A percentile compares a stretch with the other conserved stretches of the same genome.
phyloP scores from a whole-genome alignment of 2,888 invertebrate genomes.

The Eubasilissa splendida region DNA sequence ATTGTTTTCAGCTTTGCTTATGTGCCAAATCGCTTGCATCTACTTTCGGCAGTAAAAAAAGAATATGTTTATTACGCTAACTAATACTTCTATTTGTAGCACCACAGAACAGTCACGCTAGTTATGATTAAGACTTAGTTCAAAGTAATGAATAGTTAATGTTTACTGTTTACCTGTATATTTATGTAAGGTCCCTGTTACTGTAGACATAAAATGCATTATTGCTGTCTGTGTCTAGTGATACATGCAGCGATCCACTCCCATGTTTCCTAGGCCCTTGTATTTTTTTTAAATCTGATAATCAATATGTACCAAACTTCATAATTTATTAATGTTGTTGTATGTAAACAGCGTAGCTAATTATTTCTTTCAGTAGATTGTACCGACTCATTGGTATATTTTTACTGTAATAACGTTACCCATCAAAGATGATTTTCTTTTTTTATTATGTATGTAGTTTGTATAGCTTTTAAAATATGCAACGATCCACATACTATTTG shows the following conservation, averaged over 20 bases:
- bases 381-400: constrained; percentile 11
- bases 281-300: neutral
- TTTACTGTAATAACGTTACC: constrained; percentile 11
- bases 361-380: constrained; percentile 23
- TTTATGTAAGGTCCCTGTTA: constrained; percentile 7
- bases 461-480: too few species aligned
- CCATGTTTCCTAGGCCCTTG: neutral
- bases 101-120: constrained; percentile 26
- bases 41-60: neutral
- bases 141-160: neutral
- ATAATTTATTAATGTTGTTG: neutral
- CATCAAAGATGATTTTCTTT: neutral
- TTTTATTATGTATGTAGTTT: neutral
- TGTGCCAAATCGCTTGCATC: neutral
- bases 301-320: too few species aligned
- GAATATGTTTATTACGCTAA: too few species aligned
- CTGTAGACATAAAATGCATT: constrained; percentile 5
- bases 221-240: constrained; percentile 3
- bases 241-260: neutral
- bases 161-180: constrained; percentile 6
- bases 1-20: constrained; percentile 21
- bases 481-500: too few species aligned
- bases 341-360: constrained; percentile 18
- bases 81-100: neutral
- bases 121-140: constrained; percentile 5